These are phyloP conservation scores for Rhodeus uyekii DNA, from an alignment of 2,797 vertebrate genomes.

Conservation along the genomic window DNA sequence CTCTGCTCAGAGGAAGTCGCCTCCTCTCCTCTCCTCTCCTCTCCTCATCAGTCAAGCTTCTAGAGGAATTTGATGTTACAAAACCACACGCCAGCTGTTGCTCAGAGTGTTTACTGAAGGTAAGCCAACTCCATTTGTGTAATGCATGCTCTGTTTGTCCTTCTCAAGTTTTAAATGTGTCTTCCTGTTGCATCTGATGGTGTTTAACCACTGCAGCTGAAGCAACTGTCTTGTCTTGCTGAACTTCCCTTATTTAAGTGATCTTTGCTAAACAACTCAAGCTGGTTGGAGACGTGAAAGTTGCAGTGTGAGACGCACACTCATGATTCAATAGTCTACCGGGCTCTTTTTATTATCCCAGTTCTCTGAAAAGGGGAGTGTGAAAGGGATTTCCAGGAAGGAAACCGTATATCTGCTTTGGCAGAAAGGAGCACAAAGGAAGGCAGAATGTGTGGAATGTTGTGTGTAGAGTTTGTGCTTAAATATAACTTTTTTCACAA, in stretches of 20 bases:
- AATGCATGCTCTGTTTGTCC: neutral
- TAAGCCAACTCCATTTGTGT: slow-evolving; percentile 13
- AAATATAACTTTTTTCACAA: neutral
- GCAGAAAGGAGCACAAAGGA: neutral
- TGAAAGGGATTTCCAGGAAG: slow-evolving; percentile 44
- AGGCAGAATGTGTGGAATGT: slow-evolving; percentile 43
- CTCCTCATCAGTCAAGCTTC: slow-evolving; percentile 20
- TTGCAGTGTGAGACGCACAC: neutral
- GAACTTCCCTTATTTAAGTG: slow-evolving; percentile 22
- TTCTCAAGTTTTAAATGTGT: slow-evolving; percentile 4
- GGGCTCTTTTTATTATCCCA: neutral
- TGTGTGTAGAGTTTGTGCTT: neutral
- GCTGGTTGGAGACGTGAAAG: neutral
- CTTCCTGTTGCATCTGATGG: slow-evolving; percentile 10
- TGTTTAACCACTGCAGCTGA: neutral
- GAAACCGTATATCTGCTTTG: slow-evolving; percentile 28
- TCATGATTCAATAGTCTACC: neutral
- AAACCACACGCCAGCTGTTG: neutral
- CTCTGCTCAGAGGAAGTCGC: neutral
- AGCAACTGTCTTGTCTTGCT: neutral
- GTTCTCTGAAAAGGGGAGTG: slow-evolving; percentile 8
- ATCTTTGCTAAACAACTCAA: neutral
- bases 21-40: slow-evolving; percentile 4
- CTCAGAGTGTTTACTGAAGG: slow-evolving; percentile 25
- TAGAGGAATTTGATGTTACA: slow-evolving; percentile 1